These are phyloP conservation scores for Jaculus jaculus DNA, from an alignment of 2,113 vertebrate species.

Conservation along the genomic window DNA sequence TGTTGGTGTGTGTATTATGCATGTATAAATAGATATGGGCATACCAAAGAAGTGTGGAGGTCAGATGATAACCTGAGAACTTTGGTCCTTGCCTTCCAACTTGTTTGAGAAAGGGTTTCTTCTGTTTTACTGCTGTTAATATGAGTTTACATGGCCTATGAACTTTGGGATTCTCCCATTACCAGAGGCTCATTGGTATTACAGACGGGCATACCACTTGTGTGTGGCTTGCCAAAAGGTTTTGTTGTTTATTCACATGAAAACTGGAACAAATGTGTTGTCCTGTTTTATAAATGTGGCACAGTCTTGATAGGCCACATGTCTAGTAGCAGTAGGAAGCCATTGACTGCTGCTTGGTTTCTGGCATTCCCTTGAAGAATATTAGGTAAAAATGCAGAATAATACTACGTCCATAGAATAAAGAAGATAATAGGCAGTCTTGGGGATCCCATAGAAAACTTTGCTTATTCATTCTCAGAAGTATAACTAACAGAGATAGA, in stretches of 20 bases:
- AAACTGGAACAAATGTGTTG: background rate
- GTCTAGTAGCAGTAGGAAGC: background rate
- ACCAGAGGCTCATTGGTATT: too few species aligned
- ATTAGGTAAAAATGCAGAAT: background rate
- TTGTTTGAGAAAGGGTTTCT: too few species aligned
- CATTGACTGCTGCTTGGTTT: background rate
- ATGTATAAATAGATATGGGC: too few species aligned
- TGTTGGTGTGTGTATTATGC: too few species aligned
- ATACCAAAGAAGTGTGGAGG: too few species aligned
- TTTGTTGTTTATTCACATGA: background rate
- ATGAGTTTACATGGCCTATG: too few species aligned
- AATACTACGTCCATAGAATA: accelerated
- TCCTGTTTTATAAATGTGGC: background rate
- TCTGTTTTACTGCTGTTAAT: too few species aligned
- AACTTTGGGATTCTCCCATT: too few species aligned
- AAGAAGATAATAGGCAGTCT: background rate
- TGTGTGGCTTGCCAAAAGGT: background rate
- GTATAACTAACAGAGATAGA: background rate
- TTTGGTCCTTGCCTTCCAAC: too few species aligned
- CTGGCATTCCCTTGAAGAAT: background rate
- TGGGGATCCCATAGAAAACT: background rate
- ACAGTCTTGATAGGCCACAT: background rate
- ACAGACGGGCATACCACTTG: too few species aligned
- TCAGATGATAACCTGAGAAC: too few species aligned
- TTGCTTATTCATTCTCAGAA: background rate